Evolutionary conservation across 2,797 vertebrate genomes (phyloP).

Genomic region (Tragelaphus eurycerus): DNA sequence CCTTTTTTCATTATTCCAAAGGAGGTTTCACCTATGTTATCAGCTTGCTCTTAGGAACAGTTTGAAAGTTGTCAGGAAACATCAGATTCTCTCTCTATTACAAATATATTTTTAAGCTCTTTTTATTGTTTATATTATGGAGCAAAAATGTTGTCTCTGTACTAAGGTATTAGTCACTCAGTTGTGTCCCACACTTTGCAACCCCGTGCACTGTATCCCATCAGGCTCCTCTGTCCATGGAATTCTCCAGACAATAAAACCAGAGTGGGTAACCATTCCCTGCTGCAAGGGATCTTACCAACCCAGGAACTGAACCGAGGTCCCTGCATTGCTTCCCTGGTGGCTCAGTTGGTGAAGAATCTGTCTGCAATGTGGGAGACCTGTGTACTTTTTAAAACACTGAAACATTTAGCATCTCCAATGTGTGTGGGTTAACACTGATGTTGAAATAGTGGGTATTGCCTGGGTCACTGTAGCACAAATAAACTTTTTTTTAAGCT

Average conservation of each 20-base stretch:
- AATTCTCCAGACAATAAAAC: not conserved
- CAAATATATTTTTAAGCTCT: not conserved
- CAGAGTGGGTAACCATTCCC: not conserved
- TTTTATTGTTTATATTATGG: not conserved
- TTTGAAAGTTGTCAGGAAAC: not conserved
- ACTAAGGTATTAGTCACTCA: not conserved
- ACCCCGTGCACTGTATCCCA: not conserved
- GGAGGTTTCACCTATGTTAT: not conserved
- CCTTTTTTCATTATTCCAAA: not conserved
- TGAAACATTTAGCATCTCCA: not conserved
- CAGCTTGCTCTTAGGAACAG: not conserved
- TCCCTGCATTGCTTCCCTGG: not conserved
- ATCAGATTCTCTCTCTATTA: not conserved
- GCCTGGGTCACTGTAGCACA: not conserved
- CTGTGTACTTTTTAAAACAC: not conserved
- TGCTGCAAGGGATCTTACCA: not conserved
- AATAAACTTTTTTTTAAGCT: not conserved
- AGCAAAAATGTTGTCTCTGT: not conserved
- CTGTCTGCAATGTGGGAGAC: not conserved
- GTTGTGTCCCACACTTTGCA: not conserved
- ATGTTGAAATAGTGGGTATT: not conserved
- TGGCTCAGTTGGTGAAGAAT: not conserved
- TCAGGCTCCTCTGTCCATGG: not conserved
- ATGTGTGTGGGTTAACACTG: not conserved
- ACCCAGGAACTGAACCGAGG: not conserved